Percentiles rank a stretch among this genome's conserved stretches.
Conservation (phyloP, 2,888 invertebrate genomes). For the Argyresthia albistria region DNA sequence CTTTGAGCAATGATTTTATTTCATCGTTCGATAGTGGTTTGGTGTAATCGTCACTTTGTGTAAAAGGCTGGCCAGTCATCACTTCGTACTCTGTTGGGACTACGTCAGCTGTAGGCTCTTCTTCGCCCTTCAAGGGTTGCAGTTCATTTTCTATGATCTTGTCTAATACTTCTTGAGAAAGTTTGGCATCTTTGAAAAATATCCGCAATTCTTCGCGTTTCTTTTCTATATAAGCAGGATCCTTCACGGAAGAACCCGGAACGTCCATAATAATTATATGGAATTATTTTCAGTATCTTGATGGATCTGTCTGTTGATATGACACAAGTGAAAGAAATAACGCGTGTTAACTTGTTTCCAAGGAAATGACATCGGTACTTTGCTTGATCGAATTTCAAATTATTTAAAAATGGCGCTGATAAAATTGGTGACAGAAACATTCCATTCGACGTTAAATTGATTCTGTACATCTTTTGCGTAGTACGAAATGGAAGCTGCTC, state of each 20-base stretch:
- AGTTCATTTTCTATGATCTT: slow-evolving; percentile 54
- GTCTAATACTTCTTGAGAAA: slow-evolving; percentile 39
- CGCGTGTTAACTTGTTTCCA: slow-evolving; percentile 22
- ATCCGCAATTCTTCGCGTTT: slow-evolving; percentile 38
- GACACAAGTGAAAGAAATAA: slow-evolving; percentile 9
- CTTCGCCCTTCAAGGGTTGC: slow-evolving; percentile 26
- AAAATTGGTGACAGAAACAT: not conserved
- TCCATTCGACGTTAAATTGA: not conserved
- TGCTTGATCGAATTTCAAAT: slow-evolving; percentile 34
- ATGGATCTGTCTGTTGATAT: not conserved
- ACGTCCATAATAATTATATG: slow-evolving; percentile 22
- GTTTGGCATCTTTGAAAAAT: slow-evolving; percentile 45
- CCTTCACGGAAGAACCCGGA: slow-evolving; percentile 18
- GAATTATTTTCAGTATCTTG: not conserved
- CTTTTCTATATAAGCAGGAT: slow-evolving; percentile 32
- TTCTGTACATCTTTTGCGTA: no score
- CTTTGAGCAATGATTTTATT: slow-evolving; percentile 40
- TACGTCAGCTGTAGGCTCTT: slow-evolving; percentile 30
- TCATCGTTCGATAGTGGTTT: slow-evolving; percentile 39
- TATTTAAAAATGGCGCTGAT: not conserved
- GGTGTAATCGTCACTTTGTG: slow-evolving; percentile 36
- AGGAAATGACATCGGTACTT: slow-evolving; percentile 20
- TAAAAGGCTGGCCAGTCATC: slow-evolving; percentile 62
- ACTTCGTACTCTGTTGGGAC: slow-evolving; percentile 54
- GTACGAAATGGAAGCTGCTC: no score